Conservation (phyloP, 2,888 invertebrate genomes). For the Bellardia pandia region DNA sequence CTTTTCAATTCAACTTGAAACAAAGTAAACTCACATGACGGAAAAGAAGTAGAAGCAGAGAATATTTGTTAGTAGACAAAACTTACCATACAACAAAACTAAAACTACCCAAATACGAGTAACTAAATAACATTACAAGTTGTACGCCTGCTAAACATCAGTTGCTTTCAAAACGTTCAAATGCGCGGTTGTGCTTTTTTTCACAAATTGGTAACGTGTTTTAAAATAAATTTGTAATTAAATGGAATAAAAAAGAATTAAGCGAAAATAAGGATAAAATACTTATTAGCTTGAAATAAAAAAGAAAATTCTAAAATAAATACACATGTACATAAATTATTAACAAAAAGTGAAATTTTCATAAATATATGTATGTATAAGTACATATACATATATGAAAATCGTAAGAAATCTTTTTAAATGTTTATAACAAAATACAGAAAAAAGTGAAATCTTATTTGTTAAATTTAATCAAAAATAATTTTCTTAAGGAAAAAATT, state of each 20-base stretch:
- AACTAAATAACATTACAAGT: conserved; percentile 71
- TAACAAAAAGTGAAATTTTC: background rate
- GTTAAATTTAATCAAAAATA: background rate
- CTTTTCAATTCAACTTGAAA: conserved; percentile 10
- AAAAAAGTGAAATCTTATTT: conserved; percentile 52
- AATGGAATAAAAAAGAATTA: conserved; percentile 37
- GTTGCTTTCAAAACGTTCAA: conserved; percentile 80
- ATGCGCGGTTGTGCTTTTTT: conserved; percentile 78
- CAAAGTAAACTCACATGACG: conserved; percentile 49
- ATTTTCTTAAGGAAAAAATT: conserved; percentile 37
- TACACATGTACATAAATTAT: background rate
- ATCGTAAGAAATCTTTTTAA: background rate
- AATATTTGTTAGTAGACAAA: conserved; percentile 49
- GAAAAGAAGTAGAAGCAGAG: conserved; percentile 55
- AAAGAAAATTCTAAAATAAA: conserved; percentile 9
- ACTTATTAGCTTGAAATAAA: conserved; percentile 4
- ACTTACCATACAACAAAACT: conserved; percentile 62
- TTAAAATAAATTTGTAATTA: conserved; percentile 11
- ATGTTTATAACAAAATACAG: background rate
- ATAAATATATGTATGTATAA: background rate
- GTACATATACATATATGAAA: background rate
- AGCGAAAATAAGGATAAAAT: conserved; percentile 48
- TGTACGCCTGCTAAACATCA: conserved; percentile 77
- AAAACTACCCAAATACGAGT: conserved; percentile 42
- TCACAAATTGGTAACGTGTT: conserved; percentile 26